Base-by-base conservation (phyloP, 2,888 invertebrate species). In the Microplitis manilae region DNA sequence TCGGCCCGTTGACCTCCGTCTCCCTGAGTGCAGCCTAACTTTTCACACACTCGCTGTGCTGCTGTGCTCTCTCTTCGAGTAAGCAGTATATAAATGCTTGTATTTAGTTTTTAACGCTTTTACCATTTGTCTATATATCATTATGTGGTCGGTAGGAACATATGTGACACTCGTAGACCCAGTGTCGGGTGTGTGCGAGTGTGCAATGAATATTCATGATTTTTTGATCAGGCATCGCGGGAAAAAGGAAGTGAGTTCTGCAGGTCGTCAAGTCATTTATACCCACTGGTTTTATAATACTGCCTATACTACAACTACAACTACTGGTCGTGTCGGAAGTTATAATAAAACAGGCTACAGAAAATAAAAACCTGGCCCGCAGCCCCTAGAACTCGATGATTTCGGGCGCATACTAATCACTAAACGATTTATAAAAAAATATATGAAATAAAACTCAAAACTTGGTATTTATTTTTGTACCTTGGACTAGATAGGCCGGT, bases 171-270 rank as follows among this genome's bases (percentile, higher is more conserved):
- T 77, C 67, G 77, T 50, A 50, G 50, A 50, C 50, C 50, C 50
- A 50, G 50, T 50, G 13, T 50, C 8, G 50, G 50, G 50, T 50
- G 50, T 50, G 13, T 13, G 50, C 4, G 50, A 50, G 13, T 50
- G 50, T 74, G 75, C 60, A 77, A 88, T 89, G 87, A 86, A 89
- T 89, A 89, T 89, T 89, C 87, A 88, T 89, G 87, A 87, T 83
- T 84, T 83, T 85, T 86, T 87, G 87, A 88, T 89, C 87, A 86
- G 84, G 85, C 86, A 88, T 89, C 86, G 86, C 86, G 86, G 86
- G 87, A 86, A 86, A 88, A 85, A 87, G 87, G 87, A 87, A 88
- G 86, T 85, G 85, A 85, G 85, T 87, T 84, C 85, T 85, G 85
- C 85, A 83, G 85, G 84, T 85, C 85, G 84, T 84, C 81, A 72